These are phyloP conservation scores for Andinoacara biseriatus DNA, from an alignment of 2,113 vertebrate genomes.

Conservation along the genomic window DNA sequence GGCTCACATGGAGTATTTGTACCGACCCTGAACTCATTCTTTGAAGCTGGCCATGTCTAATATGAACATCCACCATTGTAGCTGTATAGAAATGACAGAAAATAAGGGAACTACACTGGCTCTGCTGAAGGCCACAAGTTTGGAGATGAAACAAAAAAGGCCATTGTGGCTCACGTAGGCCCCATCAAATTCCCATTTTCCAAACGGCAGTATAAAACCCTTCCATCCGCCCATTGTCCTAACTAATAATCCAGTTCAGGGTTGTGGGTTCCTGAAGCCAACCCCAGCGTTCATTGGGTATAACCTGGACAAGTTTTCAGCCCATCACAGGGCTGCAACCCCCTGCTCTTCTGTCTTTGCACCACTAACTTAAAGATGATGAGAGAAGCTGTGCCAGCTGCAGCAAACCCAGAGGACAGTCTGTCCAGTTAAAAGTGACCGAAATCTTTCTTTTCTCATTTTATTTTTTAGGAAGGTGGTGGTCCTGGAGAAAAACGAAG, in stretches of 20 bases:
- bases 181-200: background rate
- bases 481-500: constrained; percentile 87
- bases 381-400: background rate
- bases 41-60: background rate
- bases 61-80: background rate
- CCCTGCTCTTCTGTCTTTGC: background rate
- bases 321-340: too few relatives aligned
- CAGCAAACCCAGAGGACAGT: background rate
- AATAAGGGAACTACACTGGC: background rate
- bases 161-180: background rate
- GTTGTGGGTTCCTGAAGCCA: background rate
- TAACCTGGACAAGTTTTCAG: too few relatives aligned
- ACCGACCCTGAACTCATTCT: background rate
- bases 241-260: background rate
- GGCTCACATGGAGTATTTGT: too few relatives aligned
- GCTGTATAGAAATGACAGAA: background rate
- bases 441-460: background rate
- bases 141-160: background rate
- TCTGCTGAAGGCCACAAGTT: background rate
- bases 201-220: background rate
- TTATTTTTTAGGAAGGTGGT: constrained; percentile 88
- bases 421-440: background rate
- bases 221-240: background rate
- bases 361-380: accelerated
- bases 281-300: background rate